A percentile compares a stretch with the other conserved stretches of the same genome.
phyloP scores from a whole-genome alignment of 1,140 invertebrate species.

The Batillaria attramentaria region DNA sequence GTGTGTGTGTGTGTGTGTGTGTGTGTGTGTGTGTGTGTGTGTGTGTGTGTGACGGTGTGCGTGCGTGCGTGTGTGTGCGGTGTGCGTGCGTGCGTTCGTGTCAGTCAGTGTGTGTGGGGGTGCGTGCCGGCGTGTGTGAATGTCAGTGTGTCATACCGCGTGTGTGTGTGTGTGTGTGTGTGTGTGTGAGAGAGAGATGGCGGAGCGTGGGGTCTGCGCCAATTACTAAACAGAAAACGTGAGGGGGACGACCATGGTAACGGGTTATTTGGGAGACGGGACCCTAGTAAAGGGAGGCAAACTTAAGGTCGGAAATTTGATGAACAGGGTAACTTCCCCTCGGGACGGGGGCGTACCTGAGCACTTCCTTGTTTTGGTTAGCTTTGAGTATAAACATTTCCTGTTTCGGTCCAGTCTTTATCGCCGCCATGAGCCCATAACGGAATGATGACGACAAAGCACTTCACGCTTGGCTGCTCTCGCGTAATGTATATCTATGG shows the following conservation, averaged over 20 bases:
- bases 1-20: background rate
- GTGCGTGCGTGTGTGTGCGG: background rate
- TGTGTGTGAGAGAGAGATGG: background rate
- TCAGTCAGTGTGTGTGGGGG: background rate
- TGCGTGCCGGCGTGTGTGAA: background rate
- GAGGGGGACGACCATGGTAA: no score
- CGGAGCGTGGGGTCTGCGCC: background rate
- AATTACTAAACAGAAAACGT: background rate
- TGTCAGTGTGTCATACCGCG: background rate
- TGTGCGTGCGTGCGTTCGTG: constrained; percentile 5
- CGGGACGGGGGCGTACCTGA: background rate
- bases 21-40: background rate
- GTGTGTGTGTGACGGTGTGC: background rate
- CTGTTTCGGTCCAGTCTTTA: no score
- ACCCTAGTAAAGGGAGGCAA: background rate
- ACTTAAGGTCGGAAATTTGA: background rate
- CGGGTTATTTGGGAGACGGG: background rate
- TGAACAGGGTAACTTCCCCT: background rate
- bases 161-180: constrained; percentile 8
- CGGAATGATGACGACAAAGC: no score
- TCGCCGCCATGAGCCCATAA: no score
- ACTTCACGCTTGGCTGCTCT: no score
- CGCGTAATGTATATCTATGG: no score
- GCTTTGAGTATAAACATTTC: no score
- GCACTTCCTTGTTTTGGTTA: no score